A percentile compares a stretch with the other conserved stretches of the same genome.
Evolutionary conservation across 2,888 invertebrate species (phyloP).

Genomic region (Coremacera marginata): DNA sequence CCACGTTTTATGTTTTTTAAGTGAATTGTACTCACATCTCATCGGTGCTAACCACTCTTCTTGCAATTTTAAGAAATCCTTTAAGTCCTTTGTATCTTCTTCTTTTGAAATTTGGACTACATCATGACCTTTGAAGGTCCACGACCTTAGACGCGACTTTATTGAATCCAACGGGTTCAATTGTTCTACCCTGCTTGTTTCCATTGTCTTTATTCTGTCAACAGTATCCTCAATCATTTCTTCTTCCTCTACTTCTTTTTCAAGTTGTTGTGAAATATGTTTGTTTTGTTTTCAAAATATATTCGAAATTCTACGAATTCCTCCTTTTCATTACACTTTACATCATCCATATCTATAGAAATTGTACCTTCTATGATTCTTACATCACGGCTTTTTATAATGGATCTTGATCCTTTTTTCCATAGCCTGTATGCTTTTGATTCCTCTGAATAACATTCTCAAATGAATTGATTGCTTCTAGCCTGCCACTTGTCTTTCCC

Average conservation of each 20-base stretch:
- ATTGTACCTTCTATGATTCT: slow-evolving; percentile 7
- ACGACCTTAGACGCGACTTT: too few relatives aligned
- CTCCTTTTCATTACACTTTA: neutral
- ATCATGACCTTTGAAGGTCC: too few relatives aligned
- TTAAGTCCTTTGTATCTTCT: neutral
- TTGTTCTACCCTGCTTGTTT: too few relatives aligned
- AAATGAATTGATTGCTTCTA: slow-evolving; percentile 27
- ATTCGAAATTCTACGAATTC: too few relatives aligned
- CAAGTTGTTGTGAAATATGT: too few relatives aligned
- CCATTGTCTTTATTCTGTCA: too few relatives aligned
- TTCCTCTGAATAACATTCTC: slow-evolving; percentile 38
- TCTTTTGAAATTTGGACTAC: too few relatives aligned
- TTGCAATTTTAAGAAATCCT: neutral
- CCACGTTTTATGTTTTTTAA: slow-evolving; percentile 38
- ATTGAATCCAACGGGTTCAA: too few relatives aligned
- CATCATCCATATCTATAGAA: neutral
- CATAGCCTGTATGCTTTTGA: slow-evolving; percentile 41
- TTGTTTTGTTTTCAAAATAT: too few relatives aligned
- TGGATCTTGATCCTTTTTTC: slow-evolving; percentile 23
- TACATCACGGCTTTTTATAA: slow-evolving; percentile 38
- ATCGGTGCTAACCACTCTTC: neutral
- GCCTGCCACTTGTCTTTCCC: slow-evolving; percentile 31
- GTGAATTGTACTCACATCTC: slow-evolving; percentile 51
- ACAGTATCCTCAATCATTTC: too few relatives aligned
- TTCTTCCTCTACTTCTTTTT: too few relatives aligned